phyloP scores from a whole-genome alignment of 2,113 vertebrate genomes.

The Takifugu bimaculatus region DNA sequence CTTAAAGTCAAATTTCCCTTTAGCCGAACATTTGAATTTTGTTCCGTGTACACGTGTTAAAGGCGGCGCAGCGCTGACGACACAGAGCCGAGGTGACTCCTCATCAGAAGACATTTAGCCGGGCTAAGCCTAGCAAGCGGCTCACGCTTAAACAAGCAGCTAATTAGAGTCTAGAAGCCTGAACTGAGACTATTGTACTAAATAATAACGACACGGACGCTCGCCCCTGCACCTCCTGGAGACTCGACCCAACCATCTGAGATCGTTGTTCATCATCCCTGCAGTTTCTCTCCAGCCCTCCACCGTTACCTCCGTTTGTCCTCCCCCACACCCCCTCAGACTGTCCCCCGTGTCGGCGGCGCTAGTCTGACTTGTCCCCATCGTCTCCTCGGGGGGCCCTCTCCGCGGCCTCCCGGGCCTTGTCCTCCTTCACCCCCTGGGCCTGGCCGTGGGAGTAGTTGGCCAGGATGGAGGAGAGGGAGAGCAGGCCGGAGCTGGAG shows the following conservation, averaged over 20 bases:
- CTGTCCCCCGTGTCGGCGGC: constrained; percentile 1
- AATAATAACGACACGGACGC: constrained; percentile 47
- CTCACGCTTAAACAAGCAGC: constrained; percentile 39
- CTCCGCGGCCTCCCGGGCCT: constrained; percentile 84
- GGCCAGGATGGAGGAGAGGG: constrained; percentile 88
- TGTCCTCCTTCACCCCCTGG: constrained; percentile 92
- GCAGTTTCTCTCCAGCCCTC: constrained; percentile 45
- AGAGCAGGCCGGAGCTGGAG: constrained; percentile 88
- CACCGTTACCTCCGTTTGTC: constrained; percentile 39
- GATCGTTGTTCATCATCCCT: constrained; percentile 44
- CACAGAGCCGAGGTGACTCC: constrained; percentile 18
- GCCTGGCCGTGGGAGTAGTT: constrained; percentile 81
- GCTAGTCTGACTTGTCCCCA: constrained; percentile 92
- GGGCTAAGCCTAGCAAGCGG: constrained; percentile 41
- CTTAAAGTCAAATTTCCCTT: constrained; percentile 22
- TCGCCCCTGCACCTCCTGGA: constrained; percentile 37
- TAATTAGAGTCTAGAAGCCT: constrained; percentile 60
- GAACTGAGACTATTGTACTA: constrained; percentile 58
- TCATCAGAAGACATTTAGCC: constrained; percentile 10
- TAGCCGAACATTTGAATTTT: constrained; percentile 22
- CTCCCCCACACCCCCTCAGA: constrained; percentile 18
- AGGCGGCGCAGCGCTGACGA: constrained; percentile 15
- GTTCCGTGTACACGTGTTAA: constrained; percentile 9
- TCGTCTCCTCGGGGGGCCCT: constrained; percentile 85
- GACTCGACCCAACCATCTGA: constrained; percentile 26